Evolutionary conservation across 2,888 invertebrate genomes (phyloP), one percentile per base, ranked within the genome.

Genomic region (Leptinotarsa rubiginosa): DNA sequence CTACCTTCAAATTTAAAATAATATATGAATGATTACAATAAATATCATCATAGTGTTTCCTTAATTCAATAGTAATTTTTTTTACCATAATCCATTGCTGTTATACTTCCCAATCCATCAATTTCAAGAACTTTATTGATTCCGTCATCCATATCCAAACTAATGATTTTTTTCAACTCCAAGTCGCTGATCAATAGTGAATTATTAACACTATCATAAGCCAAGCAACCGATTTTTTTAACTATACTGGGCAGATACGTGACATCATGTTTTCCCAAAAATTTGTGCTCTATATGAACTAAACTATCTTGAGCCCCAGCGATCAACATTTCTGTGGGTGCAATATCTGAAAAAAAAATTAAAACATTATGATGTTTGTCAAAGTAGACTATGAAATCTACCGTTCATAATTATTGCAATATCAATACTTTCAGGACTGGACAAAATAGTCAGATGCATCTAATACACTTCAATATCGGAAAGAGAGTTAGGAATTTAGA

Each of bases 261-360:
- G 0, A 90, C 87, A 80, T 90, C 90, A 3, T 94, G 93, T 79
- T 91, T 92, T 3, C 95, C 94, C 41, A 95, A 88, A 0, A 89
- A 81, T 76, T 92, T 91, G 82, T 93, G 93, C 81, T 93, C 91
- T 47, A 95, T 88, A 70, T 90, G 88, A 1, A 92, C 86, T 65
- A 95, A 87, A 10, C 88, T 84, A 10, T 91, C 88, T 0, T 89
- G 91, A 0, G 91, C 88, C 0, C 91, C 93, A 2, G 94, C 87
- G 3, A 93, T 84, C 18, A 94, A 80, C 81, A 89, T 89, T 65
- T 90, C 89, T 41, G 85, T 88, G 67, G 89, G 89, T 16, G 84
- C 85, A 0, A 84, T 79, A 3, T 85, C 89, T 89, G 82, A 47
- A 87, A 85, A 74, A 68, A 59, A 15, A 20, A 72, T 7, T 7